Conservation (phyloP, 2,113 vertebrate genomes). For the Haliaeetus leucogaster region DNA sequence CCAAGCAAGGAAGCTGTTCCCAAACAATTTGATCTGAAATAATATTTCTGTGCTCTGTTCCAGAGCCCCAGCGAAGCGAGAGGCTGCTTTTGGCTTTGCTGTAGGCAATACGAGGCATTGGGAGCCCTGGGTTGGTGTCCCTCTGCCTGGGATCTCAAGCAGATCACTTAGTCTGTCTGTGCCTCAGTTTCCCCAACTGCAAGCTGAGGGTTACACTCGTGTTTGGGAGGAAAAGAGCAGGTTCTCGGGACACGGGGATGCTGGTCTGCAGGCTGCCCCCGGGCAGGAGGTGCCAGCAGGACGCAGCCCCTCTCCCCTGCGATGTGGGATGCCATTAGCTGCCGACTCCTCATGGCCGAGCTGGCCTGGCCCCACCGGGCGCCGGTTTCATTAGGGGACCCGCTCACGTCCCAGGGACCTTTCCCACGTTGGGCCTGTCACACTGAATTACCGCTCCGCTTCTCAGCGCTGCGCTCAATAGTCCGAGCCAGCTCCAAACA, state of each 20-base stretch:
- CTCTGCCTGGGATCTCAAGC: too few relatives aligned
- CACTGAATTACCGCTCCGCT: conserved; percentile 10
- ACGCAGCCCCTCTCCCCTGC: neutral
- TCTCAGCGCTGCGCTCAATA: neutral
- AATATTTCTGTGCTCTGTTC: neutral
- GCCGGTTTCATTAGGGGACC: conserved; percentile 52
- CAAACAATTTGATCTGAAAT: accelerated
- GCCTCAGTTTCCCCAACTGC: neutral
- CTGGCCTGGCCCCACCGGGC: neutral
- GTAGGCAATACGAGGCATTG: accelerated
- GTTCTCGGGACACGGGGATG: accelerated
- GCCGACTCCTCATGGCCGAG: neutral
- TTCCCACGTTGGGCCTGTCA: conserved; percentile 69
- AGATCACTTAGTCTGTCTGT: accelerated
- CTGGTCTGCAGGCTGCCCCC: neutral
- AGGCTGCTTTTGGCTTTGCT: neutral
- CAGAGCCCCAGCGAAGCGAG: accelerated
- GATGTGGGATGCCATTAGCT: accelerated
- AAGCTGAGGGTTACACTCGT: accelerated
- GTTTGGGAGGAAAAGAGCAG: neutral
- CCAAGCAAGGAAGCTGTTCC: neutral
- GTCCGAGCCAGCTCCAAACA: neutral
- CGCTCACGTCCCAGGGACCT: conserved; percentile 53
- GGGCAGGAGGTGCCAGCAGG: neutral
- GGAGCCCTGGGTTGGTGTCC: neutral